phyloP scores from a whole-genome alignment of 2,113 vertebrate species.

The Sylvilagus bachmani region DNA sequence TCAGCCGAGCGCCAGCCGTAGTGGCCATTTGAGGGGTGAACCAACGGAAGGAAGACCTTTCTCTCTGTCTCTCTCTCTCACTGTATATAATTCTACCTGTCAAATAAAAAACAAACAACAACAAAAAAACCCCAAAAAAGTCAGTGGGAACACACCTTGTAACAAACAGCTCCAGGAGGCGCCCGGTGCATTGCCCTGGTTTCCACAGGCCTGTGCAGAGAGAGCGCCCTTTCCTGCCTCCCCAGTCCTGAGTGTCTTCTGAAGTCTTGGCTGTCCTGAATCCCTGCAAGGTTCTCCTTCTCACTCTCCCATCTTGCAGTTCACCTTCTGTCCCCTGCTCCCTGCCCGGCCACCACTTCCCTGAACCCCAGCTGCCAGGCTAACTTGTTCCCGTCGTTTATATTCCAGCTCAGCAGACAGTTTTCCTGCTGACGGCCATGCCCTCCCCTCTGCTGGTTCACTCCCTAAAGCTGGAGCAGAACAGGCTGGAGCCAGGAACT shows the following conservation, averaged over 20 bases:
- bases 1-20: no score
- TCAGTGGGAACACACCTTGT: neutral
- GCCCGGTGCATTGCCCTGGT: neutral
- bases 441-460: fast-evolving
- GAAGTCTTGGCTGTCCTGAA: neutral
- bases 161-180: neutral
- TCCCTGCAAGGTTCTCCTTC: neutral
- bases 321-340: fast-evolving
- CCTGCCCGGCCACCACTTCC: no score
- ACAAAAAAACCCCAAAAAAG: no score
- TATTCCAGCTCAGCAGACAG: neutral
- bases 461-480: no score
- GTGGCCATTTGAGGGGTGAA: no score
- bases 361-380: fast-evolving
- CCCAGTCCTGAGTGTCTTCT: neutral
- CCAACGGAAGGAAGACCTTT: no score
- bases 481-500: no score
- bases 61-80: no score
- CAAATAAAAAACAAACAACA: no score
- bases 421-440: neutral
- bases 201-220: neutral
- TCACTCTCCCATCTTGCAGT: neutral
- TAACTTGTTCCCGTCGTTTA: neutral
- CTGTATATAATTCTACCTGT: no score
- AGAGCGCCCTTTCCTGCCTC: neutral